A percentile compares a stretch with the other conserved stretches of the same genome.
phyloP scores from a whole-genome alignment of 2,113 vertebrate species.

The Myotis davidii region DNA sequence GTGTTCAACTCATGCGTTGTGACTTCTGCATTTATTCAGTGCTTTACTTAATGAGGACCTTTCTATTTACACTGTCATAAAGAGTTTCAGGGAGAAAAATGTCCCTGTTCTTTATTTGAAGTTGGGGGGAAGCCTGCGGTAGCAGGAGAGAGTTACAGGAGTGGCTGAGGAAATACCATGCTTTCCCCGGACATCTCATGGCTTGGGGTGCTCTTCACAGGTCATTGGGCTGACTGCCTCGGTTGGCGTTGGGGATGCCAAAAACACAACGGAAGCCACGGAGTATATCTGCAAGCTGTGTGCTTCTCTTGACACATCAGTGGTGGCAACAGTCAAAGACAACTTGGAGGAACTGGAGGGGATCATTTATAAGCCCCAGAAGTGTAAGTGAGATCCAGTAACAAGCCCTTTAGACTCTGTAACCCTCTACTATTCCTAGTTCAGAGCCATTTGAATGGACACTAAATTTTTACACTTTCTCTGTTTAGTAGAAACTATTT shows the following conservation, averaged over 20 bases:
- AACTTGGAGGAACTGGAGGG: constrained; percentile 84
- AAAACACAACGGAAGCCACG: constrained; percentile 54
- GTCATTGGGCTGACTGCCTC: constrained; percentile 90
- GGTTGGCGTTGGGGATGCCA: constrained; percentile 86
- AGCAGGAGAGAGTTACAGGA: background rate
- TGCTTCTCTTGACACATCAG: constrained; percentile 84
- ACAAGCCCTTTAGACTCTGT: background rate
- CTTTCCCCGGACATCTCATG: background rate
- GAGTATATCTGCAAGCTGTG: constrained; percentile 86
- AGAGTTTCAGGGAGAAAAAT: background rate
- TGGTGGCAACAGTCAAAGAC: constrained; percentile 86
- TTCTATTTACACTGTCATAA: background rate
- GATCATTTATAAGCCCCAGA: constrained; percentile 83
- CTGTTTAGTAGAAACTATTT: constrained; percentile 31
- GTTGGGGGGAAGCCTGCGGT: background rate
- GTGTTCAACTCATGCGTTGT: background rate
- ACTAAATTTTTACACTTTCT: background rate
- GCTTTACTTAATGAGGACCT: background rate
- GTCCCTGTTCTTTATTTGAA: background rate
- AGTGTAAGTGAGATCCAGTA: constrained; percentile 73
- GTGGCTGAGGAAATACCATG: accelerated
- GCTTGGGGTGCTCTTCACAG: constrained; percentile 74
- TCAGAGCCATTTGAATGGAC: background rate
- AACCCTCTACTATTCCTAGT: background rate
- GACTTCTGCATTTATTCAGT: background rate